Evolutionary conservation across 2,888 invertebrate species (phyloP).

Genomic region (Odontothrips loti): DNA sequence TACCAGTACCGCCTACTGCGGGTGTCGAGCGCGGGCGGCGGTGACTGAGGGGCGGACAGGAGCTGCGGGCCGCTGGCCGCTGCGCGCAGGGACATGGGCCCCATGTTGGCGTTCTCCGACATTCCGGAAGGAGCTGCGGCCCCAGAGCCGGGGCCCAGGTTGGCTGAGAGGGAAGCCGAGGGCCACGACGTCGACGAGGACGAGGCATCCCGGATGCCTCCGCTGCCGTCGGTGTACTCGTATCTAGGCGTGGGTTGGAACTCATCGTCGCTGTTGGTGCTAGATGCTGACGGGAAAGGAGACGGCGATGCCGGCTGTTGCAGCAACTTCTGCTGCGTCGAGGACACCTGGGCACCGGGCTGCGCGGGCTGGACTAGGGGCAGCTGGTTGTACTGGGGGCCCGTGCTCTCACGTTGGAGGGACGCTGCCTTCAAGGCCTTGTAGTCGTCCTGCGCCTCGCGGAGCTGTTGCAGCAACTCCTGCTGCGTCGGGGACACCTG

Average conservation of each 20-base stretch:
- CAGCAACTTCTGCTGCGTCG: constrained; percentile 35
- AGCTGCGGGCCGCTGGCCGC: too few species aligned
- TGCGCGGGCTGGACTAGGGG: neutral
- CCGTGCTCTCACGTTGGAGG: constrained; percentile 47
- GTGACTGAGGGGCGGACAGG: too few species aligned
- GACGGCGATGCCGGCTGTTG: constrained; percentile 40
- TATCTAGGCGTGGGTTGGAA: constrained; percentile 55
- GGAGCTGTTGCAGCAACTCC: neutral
- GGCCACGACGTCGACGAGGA: too few species aligned
- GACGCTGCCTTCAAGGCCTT: constrained; percentile 20
- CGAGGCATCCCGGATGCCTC: neutral
- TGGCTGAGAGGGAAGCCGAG: too few species aligned
- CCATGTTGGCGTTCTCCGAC: too few species aligned
- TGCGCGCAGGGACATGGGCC: too few species aligned
- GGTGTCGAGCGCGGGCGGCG: too few species aligned
- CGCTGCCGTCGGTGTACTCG: constrained; percentile 51
- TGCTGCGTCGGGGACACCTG: neutral
- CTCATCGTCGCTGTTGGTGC: constrained; percentile 49
- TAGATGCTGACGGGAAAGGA: constrained; percentile 41
- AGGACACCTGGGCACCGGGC: neutral
- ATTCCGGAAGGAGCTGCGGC: too few species aligned
- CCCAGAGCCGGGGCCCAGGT: too few species aligned
- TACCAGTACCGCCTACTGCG: too few species aligned
- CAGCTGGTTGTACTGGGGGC: constrained; percentile 38
- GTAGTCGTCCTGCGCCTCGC: neutral